Evolutionary conservation across 2,797 vertebrate species (phyloP).

Genomic region (Myiothlypis chrysogaster): DNA sequence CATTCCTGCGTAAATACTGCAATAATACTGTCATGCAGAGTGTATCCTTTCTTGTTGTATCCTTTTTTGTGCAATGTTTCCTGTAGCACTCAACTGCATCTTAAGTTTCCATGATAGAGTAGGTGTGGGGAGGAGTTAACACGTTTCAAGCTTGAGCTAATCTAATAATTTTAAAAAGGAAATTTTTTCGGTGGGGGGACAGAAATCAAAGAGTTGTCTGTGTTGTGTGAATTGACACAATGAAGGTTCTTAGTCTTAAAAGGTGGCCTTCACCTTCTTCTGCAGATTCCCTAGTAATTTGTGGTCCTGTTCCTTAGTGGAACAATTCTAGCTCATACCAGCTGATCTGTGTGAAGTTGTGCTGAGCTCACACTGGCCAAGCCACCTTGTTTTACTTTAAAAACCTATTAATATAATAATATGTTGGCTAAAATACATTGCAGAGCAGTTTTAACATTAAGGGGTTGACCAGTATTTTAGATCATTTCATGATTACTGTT

Average conservation of each 20-base stretch:
- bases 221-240: neutral
- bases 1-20: slow-evolving; percentile 81
- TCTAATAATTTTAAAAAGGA: neutral
- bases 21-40: slow-evolving; percentile 81
- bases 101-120: neutral
- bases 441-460: neutral
- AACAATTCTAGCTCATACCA: neutral
- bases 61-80: slow-evolving; percentile 77
- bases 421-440: neutral
- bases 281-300: neutral
- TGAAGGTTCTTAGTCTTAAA: neutral
- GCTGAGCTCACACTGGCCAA: neutral
- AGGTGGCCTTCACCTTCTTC: neutral
- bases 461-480: neutral
- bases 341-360: neutral
- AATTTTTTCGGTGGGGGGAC: neutral
- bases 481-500: neutral
- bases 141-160: neutral
- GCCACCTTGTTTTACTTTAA: neutral
- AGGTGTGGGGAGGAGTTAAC: slow-evolving; percentile 43
- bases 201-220: slow-evolving; percentile 13
- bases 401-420: neutral
- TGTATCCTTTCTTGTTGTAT: slow-evolving; percentile 87
- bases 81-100: slow-evolving; percentile 40
- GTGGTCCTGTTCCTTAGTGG: neutral